Evolutionary conservation across 2,113 vertebrate species (phyloP), one percentile per base, ranked within the genome.

Genomic region (Nothoprocta pentlandii): DNA sequence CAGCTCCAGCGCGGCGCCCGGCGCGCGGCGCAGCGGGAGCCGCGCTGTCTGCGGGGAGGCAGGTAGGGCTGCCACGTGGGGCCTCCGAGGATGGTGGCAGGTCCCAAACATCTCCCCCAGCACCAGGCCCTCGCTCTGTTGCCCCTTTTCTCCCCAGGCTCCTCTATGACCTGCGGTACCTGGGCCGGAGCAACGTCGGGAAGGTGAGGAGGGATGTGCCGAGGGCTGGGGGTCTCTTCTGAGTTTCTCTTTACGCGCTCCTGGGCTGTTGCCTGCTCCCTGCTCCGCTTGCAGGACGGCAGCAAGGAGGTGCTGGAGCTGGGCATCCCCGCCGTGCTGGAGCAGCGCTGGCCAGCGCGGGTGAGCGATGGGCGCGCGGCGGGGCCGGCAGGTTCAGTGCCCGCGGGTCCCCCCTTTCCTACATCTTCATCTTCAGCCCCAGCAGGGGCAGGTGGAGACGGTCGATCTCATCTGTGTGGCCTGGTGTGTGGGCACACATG

Each of bases 221-320:
- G 0, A 10, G 63, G 14, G 4, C n/a, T 12, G 42, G n/a, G 8
- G 6, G 12, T 47, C 25, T 46, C 34, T 34, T 46, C 28, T 41
- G 73, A 23, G 36, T 63, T 58, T 78, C 19, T 73, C 69, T 53
- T 54, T 21, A 4, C 0, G 1, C 44, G 12, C 32, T 28, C 0
- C 0, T 28, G 58, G 21, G 22, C 87, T 61, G 46, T 61, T 44
- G 47, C 59, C 10, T 54, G 17, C 21, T 75, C 63, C 41, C 36
- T 0, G 1, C 61, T 78, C 62, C 7, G 0, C 85, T 97, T 89
- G 25, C 84, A 99, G 98, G 96, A 92, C 9, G 98, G 98, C 64
- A 97, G 97, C 64, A 98, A 98, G 87, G 98, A 98, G 76, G 97
- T 98, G 63, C 85, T 99, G 82, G 98, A 98, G 82, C 14, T 68